Percentiles rank a stretch among this genome's conserved stretches.
phyloP scores from a whole-genome alignment of 2,888 invertebrate species.

The Yponomeuta evonymella region DNA sequence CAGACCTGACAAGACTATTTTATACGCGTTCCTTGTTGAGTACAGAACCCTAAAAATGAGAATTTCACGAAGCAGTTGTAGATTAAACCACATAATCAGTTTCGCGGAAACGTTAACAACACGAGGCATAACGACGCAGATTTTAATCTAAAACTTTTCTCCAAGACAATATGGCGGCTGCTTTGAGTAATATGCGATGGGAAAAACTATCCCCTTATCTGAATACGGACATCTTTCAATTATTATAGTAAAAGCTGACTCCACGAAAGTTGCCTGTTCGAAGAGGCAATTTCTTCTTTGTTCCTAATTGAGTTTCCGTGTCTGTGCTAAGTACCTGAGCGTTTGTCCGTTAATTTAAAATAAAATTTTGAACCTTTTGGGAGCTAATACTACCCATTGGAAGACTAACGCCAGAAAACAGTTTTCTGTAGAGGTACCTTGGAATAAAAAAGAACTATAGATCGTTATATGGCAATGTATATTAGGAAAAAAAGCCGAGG shows the following conservation, averaged over 20 bases:
- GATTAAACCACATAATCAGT: not conserved
- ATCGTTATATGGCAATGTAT: too few relatives aligned
- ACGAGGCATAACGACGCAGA: not conserved
- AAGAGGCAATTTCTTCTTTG: conserved; percentile 27
- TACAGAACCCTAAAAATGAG: not conserved
- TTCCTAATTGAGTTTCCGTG: conserved; percentile 27
- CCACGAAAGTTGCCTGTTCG: not conserved
- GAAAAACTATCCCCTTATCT: conserved; percentile 8
- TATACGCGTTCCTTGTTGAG: too few relatives aligned
- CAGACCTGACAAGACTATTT: too few relatives aligned
- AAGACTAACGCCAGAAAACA: too few relatives aligned
- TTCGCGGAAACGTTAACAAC: conserved; percentile 9
- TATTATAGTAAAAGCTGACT: conserved; percentile 12
- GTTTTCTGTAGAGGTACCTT: too few relatives aligned
- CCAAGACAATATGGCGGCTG: not conserved
- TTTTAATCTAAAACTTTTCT: not conserved
- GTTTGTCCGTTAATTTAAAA: conserved; percentile 15
- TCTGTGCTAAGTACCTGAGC: conserved; percentile 29
- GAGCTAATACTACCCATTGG: too few relatives aligned
- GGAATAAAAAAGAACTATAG: too few relatives aligned
- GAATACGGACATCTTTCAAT: conserved; percentile 9
- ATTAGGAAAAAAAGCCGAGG: too few relatives aligned
- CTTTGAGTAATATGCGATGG: conserved; percentile 10
- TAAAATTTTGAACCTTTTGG: too few relatives aligned
- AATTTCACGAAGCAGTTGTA: not conserved